Percentiles rank a stretch among this genome's conserved stretches.
Conservation (phyloP, 2,888 invertebrate genomes). For the Rhodophaea formosa region DNA sequence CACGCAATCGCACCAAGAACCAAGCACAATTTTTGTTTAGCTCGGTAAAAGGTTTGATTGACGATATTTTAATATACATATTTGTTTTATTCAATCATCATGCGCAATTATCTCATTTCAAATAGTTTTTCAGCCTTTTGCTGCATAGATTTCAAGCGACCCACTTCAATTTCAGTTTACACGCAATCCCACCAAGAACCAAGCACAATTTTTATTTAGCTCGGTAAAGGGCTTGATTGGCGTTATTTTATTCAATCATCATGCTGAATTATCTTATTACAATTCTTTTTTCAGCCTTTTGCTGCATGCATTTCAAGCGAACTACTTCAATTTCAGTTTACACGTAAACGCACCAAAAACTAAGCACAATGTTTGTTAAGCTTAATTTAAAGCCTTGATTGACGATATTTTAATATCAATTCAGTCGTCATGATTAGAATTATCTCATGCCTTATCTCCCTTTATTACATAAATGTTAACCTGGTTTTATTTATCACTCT, state of each 20-base stretch:
- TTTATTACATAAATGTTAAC: no score
- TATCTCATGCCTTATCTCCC: no score
- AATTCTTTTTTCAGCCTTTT: no score
- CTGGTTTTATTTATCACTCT: no score
- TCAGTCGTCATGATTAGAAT: no score
- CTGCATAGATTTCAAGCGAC: slow-evolving; percentile 60
- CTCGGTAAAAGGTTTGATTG: not conserved
- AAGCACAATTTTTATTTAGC: slow-evolving; percentile 6
- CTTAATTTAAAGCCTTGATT: not conserved
- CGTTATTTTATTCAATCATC: no score
- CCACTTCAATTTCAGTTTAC: slow-evolving; percentile 67
- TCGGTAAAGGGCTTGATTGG: not conserved
- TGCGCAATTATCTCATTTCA: no score
- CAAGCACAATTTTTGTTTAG: slow-evolving; percentile 9
- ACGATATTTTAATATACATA: no score
- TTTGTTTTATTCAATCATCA: no score
- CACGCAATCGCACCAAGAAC: slow-evolving; percentile 43
- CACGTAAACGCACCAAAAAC: slow-evolving; percentile 43
- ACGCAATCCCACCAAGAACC: slow-evolving; percentile 41
- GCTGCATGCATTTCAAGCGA: slow-evolving; percentile 60
- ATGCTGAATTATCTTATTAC: no score
- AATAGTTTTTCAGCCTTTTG: no score
- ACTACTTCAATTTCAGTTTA: slow-evolving; percentile 66
- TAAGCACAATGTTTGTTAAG: slow-evolving; percentile 7
- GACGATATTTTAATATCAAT: no score